Evolutionary conservation across 2,888 invertebrate species (phyloP), one percentile per base, ranked within the genome.

Genomic region (Caenorhabditis auriculariae): DNA sequence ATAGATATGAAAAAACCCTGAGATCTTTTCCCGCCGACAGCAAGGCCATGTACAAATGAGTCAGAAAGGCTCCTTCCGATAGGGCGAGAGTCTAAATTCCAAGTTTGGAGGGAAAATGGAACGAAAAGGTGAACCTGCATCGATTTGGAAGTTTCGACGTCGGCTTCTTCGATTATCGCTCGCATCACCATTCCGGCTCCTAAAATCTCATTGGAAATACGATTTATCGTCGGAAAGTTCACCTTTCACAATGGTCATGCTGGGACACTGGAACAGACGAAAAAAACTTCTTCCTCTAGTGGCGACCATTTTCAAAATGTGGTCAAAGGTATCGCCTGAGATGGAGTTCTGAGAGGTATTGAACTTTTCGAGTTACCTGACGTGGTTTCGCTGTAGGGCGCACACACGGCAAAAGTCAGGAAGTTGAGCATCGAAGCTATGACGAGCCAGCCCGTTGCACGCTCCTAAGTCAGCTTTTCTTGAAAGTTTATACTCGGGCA

Each of bases 351-450:
- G 7, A 41, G 17, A 41, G 42, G 7, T 15, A 41, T 9, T 41
- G n/a, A n/a, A 32, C 35, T 32, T 32, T 32, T 32, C 35, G 21
- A 41, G 19, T 41, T 5, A 43, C 51, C 63, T 6, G 58, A 93
- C 0, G 98, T 98, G 4, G 98, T 99, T 85, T 99, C 98, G 81
- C 93, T 93, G 85, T 96, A 98, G 4, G 98, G 98, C 65, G 95
- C 93, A 85, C 98, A 99, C 39, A 98, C 86, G 3, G 94, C 90
- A 85, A 95, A 98, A 37, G 96, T 98, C 66, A 98, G 85, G 82
- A 99, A 92, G 84, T 98, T 98, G 82, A 98, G 86, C 94, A 99
- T 94, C 67, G 94, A 91, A 28, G 94, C 90, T 65, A 98, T 91
- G 15, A 98, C 91, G 46, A 98, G 84, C 43, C 96, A 95, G 3